Percentiles rank a stretch among this genome's conserved stretches.
Evolutionary conservation across 2,113 vertebrate genomes (phyloP).

Genomic region (Phalacrocorax carbo): DNA sequence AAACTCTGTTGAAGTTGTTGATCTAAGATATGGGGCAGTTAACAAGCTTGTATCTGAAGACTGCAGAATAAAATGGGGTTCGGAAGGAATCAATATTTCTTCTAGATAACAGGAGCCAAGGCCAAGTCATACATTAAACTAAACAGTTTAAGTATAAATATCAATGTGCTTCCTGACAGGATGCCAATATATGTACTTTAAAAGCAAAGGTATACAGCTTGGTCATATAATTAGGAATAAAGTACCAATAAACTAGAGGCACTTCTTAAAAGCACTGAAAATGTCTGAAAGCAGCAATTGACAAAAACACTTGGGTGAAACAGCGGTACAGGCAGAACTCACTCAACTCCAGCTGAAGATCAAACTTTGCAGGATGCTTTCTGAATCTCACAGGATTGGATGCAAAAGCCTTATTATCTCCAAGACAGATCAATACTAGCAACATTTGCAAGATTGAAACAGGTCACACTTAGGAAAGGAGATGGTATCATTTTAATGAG

Average conservation of each 20-base stretch:
- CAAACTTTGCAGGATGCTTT: background rate
- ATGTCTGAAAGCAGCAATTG: background rate
- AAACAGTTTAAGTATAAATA: slow-evolving; percentile 38
- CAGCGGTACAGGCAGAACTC: background rate
- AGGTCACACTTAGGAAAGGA: background rate
- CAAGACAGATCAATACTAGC: slow-evolving; percentile 1
- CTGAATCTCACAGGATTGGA: background rate
- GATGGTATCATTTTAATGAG: slow-evolving; percentile 52
- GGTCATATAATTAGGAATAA: slow-evolving; percentile 5
- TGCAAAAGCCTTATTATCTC: background rate
- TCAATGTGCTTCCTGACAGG: slow-evolving; percentile 1
- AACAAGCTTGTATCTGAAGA: background rate
- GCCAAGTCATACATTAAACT: slow-evolving; percentile 24
- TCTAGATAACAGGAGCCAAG: slow-evolving; percentile 10
- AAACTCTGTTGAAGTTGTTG: background rate
- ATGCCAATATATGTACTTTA: slow-evolving; percentile 19
- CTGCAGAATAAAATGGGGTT: background rate
- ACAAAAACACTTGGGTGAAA: background rate
- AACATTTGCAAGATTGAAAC: slow-evolving; percentile 37
- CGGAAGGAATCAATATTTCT: slow-evolving; percentile 9
- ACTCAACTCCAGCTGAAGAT: background rate
- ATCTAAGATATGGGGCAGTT: slow-evolving; percentile 26
- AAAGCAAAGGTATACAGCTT: background rate
- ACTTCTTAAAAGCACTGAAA: slow-evolving; percentile 2
- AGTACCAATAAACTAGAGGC: background rate